A percentile compares a stretch with the other conserved stretches of the same genome.
Evolutionary conservation across 1,140 invertebrate species (phyloP).

Genomic region (Harpegnathos saltator): DNA sequence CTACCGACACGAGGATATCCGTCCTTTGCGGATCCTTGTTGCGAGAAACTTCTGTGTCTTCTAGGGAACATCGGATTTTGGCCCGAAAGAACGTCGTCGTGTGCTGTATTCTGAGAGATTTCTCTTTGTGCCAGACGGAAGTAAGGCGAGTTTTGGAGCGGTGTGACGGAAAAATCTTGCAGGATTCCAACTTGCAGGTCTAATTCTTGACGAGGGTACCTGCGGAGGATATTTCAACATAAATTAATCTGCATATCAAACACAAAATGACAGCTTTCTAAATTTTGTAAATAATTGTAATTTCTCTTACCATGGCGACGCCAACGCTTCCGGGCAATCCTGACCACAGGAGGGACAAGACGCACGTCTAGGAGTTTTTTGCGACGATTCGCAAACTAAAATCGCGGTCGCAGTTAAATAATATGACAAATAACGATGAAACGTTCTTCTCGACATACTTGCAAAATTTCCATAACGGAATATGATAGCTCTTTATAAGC

Average conservation of each 20-base stretch:
- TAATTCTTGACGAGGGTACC: constrained; percentile 15
- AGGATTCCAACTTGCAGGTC: not conserved
- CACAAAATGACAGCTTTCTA: not conserved
- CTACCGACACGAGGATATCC: no score
- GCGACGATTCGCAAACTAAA: constrained; percentile 45
- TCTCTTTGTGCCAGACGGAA: not conserved
- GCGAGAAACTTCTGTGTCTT: constrained; percentile 3
- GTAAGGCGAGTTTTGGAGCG: not conserved
- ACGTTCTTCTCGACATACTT: constrained; percentile 55
- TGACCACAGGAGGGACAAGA: constrained; percentile 64
- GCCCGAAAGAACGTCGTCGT: not conserved
- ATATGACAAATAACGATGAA: not conserved
- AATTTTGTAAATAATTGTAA: not conserved
- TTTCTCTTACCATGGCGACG: constrained; percentile 59
- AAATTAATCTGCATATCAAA: not conserved
- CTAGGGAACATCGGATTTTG: not conserved
- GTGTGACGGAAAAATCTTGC: constrained; percentile 9
- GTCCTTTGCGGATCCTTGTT: not conserved
- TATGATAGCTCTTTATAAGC: constrained; percentile 53
- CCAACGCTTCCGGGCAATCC: constrained; percentile 57
- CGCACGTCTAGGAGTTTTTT: constrained; percentile 48
- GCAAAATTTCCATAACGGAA: constrained; percentile 15
- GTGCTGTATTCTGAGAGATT: not conserved
- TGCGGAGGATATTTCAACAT: constrained; percentile 7
- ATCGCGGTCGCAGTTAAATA: constrained; percentile 28